Base-by-base conservation (phyloP, 2,797 vertebrate species). In the Nannoperca australis region DNA sequence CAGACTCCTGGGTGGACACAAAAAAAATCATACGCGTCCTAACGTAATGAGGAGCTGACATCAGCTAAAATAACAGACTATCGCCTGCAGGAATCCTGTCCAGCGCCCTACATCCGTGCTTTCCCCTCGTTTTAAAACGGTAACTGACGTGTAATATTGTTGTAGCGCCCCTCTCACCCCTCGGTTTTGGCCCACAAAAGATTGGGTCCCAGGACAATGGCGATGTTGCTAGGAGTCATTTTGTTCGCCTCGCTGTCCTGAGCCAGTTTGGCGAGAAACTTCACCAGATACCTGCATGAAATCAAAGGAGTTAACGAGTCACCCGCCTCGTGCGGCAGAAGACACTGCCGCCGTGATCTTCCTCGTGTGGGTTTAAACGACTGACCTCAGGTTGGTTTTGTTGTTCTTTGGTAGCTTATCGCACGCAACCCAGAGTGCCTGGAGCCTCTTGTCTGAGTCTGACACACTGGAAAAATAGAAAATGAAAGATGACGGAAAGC, bases 161-260 rank as follows among this genome's bases (percentile, higher is more conserved):
- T 22, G 18, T 17, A 5, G 24, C 18, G 44, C 49, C 49, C 4
- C 22, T 32, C 97, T 97, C 81, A 99, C 98, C 98, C 98, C 92
- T 99, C 98, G 5, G 95, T 98, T 88, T 97, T 99, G 79, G 98
- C 94, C 98, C 98, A 99, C 24, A 99, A 67, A 87, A 99, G 91
- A 88, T 99, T 99, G 78, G 98, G 98, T 85, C 98, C 98, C 81
- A 99, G 87, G 20, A 99, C 98, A 7, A 99, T 99, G n/a, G 98
- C 96, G 0, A 99, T 95, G 86, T 99, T 99, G 93, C 97, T 99
- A 0, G 98, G 96, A 0, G 96, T 98, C 98, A 99, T 99, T 92
- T 99, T 99, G 92, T 99, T 99, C n/a, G 95, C 42, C 0, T 99
- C 98, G 0, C 98, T 99, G 87, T 97, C 97, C 91, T 98, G 97